Evolutionary conservation across 37 sponge, comb jelly and placozoan genomes (phyloP), one percentile per base, ranked within the genome.

Genomic region (Bolinopsis microptera): DNA sequence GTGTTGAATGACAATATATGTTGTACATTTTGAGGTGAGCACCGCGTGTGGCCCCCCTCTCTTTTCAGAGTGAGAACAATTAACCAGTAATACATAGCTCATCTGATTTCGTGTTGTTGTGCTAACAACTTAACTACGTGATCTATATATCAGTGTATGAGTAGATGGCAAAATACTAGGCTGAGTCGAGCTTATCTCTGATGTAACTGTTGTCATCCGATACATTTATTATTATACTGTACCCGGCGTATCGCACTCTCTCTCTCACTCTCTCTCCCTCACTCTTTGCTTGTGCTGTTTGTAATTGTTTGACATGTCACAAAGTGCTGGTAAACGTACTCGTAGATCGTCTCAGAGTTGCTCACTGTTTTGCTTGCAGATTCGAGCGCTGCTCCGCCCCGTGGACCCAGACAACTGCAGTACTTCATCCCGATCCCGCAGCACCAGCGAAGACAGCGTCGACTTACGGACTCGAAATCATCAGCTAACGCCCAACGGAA

Each of bases 341-440:
- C 61, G 61, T 48, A 13, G 9, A 48, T 13, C 9, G n/a, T 26
- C 26, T 22, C 8, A 23, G 61, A 86, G 24, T 22, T 86, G 90
- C 61, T 86, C 90, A 39, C 90, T 86, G 26, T 86, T 86, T 38
- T 86, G 90, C 36, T 40, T 86, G 61, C 90, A 86, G 90, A 86
- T 86, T 25, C 25, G 90, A 39, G 90, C 90, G 16, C 61, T 86
- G 5, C 90, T 86, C 90, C 41, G 90, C 0, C 90, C 90, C 0
- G 90, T 86, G n/a, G 90, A 86, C 30, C 9, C 38, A 27, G 36
- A 21, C 31, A 41, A 40, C 90, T 86, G 38, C 27, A 32, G 33
- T 36, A 77, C 80, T 34, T 77, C 80, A 3, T 86, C 90, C 48
- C 41, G 90, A 1, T 86, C 90, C 61, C 41, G 90, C n/a, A 86